Evolutionary conservation across 2,113 vertebrate species (phyloP).

Genomic region (Bos javanicus): DNA sequence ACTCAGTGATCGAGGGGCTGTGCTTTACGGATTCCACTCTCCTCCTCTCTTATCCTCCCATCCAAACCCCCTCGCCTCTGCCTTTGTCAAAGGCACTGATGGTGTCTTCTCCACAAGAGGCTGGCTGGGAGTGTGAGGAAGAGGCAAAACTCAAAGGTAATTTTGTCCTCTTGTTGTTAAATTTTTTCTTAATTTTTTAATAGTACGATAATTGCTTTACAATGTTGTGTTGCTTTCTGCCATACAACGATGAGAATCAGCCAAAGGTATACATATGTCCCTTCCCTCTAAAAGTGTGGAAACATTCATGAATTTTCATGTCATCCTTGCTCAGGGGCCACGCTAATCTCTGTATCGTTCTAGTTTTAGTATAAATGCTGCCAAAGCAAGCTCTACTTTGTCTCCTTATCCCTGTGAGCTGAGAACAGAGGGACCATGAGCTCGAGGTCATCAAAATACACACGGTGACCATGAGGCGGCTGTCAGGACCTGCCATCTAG

Average conservation of each 20-base stretch:
- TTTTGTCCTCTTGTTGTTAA: neutral
- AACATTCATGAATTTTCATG: neutral
- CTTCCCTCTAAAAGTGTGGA: neutral
- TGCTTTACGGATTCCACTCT: neutral
- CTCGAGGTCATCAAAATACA: neutral
- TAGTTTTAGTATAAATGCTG: neutral
- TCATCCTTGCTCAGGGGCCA: neutral
- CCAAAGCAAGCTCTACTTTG: neutral
- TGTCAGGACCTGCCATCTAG: accelerated
- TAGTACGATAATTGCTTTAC: neutral
- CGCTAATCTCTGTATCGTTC: neutral
- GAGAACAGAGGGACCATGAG: neutral
- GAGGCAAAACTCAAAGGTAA: neutral
- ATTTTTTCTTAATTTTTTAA: neutral
- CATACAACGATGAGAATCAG: neutral
- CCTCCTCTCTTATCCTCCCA: neutral
- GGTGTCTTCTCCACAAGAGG: neutral
- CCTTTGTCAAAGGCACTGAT: neutral
- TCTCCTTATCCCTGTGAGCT: neutral
- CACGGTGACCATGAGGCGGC: neutral
- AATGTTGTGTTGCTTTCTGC: neutral
- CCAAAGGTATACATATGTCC: neutral
- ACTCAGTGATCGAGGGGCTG: neutral
- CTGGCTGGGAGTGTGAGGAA: neutral
- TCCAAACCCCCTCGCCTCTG: neutral